A percentile compares a stretch with the other conserved stretches of the same genome.
phyloP scores from a whole-genome alignment of 1,140 invertebrate species.

The Hylaeus anthracinus region DNA sequence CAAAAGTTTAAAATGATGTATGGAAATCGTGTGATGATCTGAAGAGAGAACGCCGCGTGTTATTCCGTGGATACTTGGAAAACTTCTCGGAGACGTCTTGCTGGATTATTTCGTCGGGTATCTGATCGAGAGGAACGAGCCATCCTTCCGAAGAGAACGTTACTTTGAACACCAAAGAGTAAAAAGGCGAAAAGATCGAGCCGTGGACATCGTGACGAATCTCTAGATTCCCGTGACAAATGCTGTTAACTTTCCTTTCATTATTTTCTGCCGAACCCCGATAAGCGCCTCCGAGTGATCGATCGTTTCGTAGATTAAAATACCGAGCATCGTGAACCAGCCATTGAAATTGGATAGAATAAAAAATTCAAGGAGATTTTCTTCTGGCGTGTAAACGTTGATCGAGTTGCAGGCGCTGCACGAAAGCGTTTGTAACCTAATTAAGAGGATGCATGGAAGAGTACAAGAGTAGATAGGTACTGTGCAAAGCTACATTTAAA shows the following conservation, averaged over 20 bases:
- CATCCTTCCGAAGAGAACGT: neutral
- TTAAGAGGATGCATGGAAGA: no score
- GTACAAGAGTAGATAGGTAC: no score
- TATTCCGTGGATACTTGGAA: slow-evolving; percentile 13
- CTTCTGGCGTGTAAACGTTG: no score
- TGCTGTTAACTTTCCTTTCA: slow-evolving; percentile 9
- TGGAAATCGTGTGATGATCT: slow-evolving; percentile 15
- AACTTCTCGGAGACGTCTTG: neutral
- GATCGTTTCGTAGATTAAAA: neutral
- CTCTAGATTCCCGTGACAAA: slow-evolving; percentile 21
- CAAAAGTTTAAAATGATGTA: slow-evolving; percentile 27
- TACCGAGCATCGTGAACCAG: neutral
- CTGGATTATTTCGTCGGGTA: slow-evolving; percentile 29
- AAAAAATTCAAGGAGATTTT: neutral
- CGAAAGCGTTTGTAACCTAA: no score
- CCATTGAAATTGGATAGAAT: neutral
- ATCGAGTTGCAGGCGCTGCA: no score
- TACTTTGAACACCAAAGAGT: neutral
- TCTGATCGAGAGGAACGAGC: slow-evolving; percentile 24
- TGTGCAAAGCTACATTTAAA: no score
- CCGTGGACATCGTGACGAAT: neutral
- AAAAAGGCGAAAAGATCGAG: neutral
- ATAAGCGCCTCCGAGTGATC: neutral
- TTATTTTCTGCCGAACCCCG: neutral
- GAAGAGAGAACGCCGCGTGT: neutral